Conservation (phyloP, 2,113 vertebrate species). For the Todiramphus chloris region DNA sequence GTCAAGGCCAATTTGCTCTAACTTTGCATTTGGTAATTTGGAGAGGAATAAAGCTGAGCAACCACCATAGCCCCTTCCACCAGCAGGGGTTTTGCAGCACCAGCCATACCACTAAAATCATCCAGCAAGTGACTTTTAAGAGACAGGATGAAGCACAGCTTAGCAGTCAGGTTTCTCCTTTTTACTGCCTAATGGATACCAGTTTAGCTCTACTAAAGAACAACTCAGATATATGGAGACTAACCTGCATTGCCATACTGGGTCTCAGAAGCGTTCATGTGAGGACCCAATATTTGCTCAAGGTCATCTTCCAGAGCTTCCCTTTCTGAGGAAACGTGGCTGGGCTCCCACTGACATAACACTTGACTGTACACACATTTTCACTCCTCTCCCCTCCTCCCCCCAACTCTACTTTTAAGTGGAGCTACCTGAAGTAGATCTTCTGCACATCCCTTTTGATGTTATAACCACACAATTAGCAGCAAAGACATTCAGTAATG, state of each 20-base stretch:
- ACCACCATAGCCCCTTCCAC: not conserved
- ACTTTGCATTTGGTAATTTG: not conserved
- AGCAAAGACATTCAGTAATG: not conserved
- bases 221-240: not conserved
- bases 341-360: not conserved
- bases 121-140: not conserved
- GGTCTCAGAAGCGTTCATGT: not conserved
- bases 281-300: not conserved
- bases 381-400: not conserved
- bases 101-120: not conserved
- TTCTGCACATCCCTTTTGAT: not conserved
- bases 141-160: not conserved
- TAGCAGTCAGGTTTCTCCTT: not conserved
- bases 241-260: not conserved
- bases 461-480: not conserved
- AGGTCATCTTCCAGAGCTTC: not conserved
- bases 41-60: not conserved
- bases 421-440: not conserved
- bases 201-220: not conserved
- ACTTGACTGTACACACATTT: not conserved
- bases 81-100: not conserved
- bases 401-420: not conserved
- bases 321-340: not conserved
- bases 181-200: not conserved
- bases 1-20: not conserved